These are phyloP conservation scores for Avahi laniger DNA, from an alignment of 2,797 vertebrate species.

Conservation along the genomic window DNA sequence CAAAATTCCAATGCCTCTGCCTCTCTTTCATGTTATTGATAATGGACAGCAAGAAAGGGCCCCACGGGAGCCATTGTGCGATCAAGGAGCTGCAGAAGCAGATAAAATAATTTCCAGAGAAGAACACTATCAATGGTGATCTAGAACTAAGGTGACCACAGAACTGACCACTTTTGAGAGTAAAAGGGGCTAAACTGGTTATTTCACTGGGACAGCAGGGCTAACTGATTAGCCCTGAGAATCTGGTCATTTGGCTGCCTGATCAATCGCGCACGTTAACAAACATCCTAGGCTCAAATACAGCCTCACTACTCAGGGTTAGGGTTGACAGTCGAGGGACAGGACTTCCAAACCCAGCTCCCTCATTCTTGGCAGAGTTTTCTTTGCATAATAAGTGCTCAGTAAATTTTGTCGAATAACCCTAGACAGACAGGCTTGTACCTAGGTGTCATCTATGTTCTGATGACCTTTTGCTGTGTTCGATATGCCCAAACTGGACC, in stretches of 20 bases:
- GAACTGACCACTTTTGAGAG: not conserved
- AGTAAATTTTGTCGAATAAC: not conserved
- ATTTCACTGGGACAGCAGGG: not conserved
- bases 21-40: not conserved
- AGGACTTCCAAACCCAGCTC: not conserved
- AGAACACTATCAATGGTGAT: not conserved
- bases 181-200: not conserved
- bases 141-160: not conserved
- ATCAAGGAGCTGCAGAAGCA: not conserved
- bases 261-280: not conserved
- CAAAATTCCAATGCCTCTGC: not conserved
- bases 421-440: not conserved
- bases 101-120: not conserved
- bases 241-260: not conserved
- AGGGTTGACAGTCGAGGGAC: not conserved
- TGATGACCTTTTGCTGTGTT: not conserved
- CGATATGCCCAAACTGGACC: not conserved
- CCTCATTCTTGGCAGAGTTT: not conserved
- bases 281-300: not conserved
- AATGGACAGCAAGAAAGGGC: fast-evolving
- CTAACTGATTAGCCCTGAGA: not conserved
- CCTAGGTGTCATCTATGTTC: fast-evolving
- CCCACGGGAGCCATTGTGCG: fast-evolving
- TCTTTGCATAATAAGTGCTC: not conserved
- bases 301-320: fast-evolving